Percentiles rank a stretch among this genome's conserved stretches.
Evolutionary conservation across 2,797 vertebrate species (phyloP).

Genomic region (Xyrichtys novacula): DNA sequence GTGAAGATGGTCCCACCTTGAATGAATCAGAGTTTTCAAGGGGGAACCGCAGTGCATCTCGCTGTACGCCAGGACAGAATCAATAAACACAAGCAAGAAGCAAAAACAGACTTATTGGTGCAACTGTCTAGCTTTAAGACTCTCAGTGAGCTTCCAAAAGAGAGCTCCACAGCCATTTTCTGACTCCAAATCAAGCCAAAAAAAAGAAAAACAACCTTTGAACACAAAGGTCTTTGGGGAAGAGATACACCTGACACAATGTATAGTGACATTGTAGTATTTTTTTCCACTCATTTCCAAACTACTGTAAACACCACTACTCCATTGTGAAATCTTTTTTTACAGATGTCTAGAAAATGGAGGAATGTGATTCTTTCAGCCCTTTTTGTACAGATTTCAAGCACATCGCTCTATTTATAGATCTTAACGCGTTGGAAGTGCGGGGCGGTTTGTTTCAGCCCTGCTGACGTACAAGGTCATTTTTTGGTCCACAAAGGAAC

Average conservation of each 20-base stretch:
- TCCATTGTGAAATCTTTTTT: constrained; percentile 74
- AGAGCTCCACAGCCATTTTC: constrained; percentile 74
- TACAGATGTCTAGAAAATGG: constrained; percentile 82
- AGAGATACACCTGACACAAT: constrained; percentile 70
- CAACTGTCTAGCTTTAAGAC: constrained; percentile 74
- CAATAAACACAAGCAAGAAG: constrained; percentile 68
- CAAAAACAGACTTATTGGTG: constrained; percentile 63
- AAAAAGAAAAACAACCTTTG: constrained; percentile 36
- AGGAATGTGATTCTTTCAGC: constrained; percentile 83
- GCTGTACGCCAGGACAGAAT: constrained; percentile 70
- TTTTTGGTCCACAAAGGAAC: constrained; percentile 79
- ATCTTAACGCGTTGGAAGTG: constrained; percentile 68
- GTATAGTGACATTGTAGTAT: constrained; percentile 76
- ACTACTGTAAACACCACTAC: constrained; percentile 73
- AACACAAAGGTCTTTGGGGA: constrained; percentile 54
- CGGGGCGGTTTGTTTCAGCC: constrained; percentile 76
- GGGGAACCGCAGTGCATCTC: constrained; percentile 54
- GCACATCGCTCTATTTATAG: constrained; percentile 86
- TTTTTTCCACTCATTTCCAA: constrained; percentile 73
- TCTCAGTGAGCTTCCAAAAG: constrained; percentile 66
- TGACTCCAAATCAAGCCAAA: constrained; percentile 68
- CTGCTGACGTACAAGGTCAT: constrained; percentile 75
- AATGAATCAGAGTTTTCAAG: constrained; percentile 80
- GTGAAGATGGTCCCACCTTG: constrained; percentile 63
- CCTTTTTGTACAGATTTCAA: constrained; percentile 88